These are phyloP conservation scores for Drosophila mettleri DNA, from an alignment of 2,888 invertebrate genomes.

Conservation along the genomic window DNA sequence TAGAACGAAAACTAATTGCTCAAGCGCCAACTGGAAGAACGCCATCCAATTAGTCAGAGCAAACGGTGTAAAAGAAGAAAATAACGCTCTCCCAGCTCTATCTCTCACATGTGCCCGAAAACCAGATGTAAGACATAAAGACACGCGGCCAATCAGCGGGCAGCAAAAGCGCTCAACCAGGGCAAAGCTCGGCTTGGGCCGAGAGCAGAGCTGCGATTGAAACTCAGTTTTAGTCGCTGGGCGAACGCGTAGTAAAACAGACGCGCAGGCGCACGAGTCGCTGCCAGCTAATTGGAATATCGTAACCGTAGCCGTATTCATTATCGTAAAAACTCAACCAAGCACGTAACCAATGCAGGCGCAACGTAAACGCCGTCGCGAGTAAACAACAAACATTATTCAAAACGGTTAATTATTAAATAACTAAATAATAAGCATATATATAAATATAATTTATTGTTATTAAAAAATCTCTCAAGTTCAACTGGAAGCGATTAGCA, in stretches of 20 bases:
- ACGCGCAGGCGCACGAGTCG: slow-evolving; percentile 70
- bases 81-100: slow-evolving; percentile 17
- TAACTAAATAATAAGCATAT: slow-evolving; percentile 30
- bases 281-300: slow-evolving; percentile 40
- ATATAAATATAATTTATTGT: slow-evolving; percentile 7
- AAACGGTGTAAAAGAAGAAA: slow-evolving; percentile 30
- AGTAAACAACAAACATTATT: slow-evolving; percentile 31
- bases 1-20: slow-evolving; percentile 77
- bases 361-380: slow-evolving; percentile 43
- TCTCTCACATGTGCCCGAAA: slow-evolving; percentile 54
- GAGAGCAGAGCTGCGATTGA: slow-evolving; percentile 27
- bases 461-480: slow-evolving; percentile 36
- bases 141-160: slow-evolving; percentile 56
- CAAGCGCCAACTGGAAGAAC: slow-evolving; percentile 73
- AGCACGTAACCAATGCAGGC: slow-evolving; percentile 45
- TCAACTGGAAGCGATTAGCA: slow-evolving; percentile 47
- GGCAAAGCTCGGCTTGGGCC: slow-evolving; percentile 42
- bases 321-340: slow-evolving; percentile 1
- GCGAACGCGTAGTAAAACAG: slow-evolving; percentile 63
- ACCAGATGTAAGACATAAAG: slow-evolving; percentile 57
- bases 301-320: slow-evolving; percentile 43
- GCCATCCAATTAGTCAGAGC: slow-evolving; percentile 71
- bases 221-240: slow-evolving; percentile 56
- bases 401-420: slow-evolving; percentile 32
- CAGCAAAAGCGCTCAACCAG: slow-evolving; percentile 63